Conservation (phyloP, 2,888 invertebrate species). For the Hecatera dysodea region DNA sequence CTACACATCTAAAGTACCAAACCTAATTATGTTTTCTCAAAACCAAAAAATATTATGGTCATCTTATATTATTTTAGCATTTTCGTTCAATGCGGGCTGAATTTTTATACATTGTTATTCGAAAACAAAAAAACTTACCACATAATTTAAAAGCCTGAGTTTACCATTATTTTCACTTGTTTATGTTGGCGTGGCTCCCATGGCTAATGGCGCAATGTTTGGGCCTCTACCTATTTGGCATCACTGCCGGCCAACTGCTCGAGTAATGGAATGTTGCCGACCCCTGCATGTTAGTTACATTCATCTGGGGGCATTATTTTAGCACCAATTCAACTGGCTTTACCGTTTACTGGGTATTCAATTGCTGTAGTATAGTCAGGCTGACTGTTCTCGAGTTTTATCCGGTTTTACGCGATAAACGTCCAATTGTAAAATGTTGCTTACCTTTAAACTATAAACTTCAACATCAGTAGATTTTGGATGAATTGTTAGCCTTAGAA, state of each 20-base stretch:
- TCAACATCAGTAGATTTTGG: neutral
- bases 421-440: neutral
- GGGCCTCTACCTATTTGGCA: slow-evolving; percentile 59
- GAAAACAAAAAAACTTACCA: neutral
- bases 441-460: neutral
- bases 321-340: slow-evolving; percentile 6
- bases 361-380: neutral
- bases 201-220: slow-evolving; percentile 54
- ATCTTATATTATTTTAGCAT: neutral
- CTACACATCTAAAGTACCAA: neutral
- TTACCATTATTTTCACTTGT: slow-evolving; percentile 45
- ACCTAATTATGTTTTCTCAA: neutral
- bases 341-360: slow-evolving; percentile 9
- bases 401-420: neutral
- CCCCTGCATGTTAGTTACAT: slow-evolving; percentile 40
- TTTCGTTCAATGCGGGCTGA: neutral
- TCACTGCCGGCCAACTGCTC: slow-evolving; percentile 34
- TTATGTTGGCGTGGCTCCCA: slow-evolving; percentile 61
- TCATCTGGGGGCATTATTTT: slow-evolving; percentile 42
- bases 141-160: slow-evolving; percentile 11
- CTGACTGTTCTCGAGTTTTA: neutral
- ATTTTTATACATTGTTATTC: neutral
- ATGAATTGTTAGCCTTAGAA: neutral
- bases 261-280: slow-evolving; percentile 47
- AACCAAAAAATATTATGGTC: too few relatives aligned